phyloP scores from a whole-genome alignment of 2,888 invertebrate genomes.

The Deilephila porcellus region DNA sequence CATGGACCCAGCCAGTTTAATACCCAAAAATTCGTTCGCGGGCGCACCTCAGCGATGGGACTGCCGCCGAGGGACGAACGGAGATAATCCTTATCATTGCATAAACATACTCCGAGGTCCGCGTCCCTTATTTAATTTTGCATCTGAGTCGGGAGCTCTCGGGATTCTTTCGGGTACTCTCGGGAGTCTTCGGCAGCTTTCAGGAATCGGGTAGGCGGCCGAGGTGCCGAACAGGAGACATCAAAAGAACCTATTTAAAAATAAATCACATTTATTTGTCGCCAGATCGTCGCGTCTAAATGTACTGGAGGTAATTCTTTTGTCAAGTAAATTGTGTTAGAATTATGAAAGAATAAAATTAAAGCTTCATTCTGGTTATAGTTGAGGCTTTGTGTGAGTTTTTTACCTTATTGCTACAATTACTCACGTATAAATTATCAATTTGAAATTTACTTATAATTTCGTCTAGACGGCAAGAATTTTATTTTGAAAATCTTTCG shows the following conservation, averaged over 20 bases:
- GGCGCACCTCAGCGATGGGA: too few species aligned
- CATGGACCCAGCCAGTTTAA: too few species aligned
- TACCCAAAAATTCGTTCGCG: too few species aligned
- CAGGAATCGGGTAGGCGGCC: background rate
- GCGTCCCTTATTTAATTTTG: background rate
- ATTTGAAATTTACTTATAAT: too few species aligned
- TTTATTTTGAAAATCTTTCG: too few species aligned
- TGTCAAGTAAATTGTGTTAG: background rate
- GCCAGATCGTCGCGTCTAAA: background rate
- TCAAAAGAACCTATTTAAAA: constrained; percentile 5
- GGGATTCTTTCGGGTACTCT: too few species aligned
- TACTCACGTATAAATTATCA: too few species aligned
- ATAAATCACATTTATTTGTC: background rate
- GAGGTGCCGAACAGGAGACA: background rate
- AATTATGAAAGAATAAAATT: constrained; percentile 1
- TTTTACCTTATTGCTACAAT: background rate
- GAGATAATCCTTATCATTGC: background rate
- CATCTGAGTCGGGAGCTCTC: background rate
- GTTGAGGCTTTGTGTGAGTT: background rate
- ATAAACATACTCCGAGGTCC: background rate
- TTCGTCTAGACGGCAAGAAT: too few species aligned
- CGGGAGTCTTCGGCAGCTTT: too few species aligned
- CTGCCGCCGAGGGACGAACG: background rate
- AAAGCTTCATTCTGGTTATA: background rate
- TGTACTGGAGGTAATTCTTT: background rate